A percentile compares a stretch with the other conserved stretches of the same genome.
Evolutionary conservation across 2,888 invertebrate genomes (phyloP).

Genomic region (Hirtodrosophila histrioides): DNA sequence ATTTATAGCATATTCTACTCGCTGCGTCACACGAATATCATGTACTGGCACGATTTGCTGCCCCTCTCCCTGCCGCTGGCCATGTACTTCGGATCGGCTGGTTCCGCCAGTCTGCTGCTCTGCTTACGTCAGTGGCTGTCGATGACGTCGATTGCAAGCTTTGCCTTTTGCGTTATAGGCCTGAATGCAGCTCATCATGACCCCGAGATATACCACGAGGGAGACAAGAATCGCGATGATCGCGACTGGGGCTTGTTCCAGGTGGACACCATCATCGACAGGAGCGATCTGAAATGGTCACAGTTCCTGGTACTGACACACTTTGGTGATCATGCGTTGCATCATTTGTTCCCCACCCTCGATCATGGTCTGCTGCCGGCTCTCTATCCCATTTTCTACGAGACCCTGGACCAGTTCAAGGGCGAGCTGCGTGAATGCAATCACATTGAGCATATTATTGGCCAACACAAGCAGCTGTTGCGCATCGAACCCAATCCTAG

Average conservation of each 20-base stretch:
- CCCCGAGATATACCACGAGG: constrained; percentile 91
- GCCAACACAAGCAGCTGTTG: constrained; percentile 87
- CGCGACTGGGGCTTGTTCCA: constrained; percentile 92
- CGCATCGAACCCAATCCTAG: constrained; percentile 84
- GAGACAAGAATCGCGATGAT: constrained; percentile 86
- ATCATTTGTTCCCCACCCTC: constrained; percentile 92
- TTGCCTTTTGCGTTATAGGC: constrained; percentile 87
- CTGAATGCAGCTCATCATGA: constrained; percentile 92
- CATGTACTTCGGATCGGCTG: constrained; percentile 84
- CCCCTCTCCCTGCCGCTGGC: constrained; percentile 84
- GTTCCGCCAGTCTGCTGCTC: constrained; percentile 54
- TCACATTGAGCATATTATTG: constrained; percentile 87
- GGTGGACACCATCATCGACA: constrained; percentile 90
- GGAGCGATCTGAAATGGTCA: constrained; percentile 88
- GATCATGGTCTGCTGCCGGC: constrained; percentile 90
- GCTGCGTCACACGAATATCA: constrained; percentile 70
- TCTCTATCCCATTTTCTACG: constrained; percentile 86
- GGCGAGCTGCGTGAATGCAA: constrained; percentile 84
- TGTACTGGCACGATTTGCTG: constrained; percentile 84
- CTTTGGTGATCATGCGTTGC: constrained; percentile 91
- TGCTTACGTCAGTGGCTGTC: constrained; percentile 85
- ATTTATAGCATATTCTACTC: constrained; percentile 77
- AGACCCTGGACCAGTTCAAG: constrained; percentile 83
- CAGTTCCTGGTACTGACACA: constrained; percentile 89
- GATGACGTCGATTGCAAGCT: constrained; percentile 86